Conservation (phyloP, 2,888 invertebrate species). For the Diogma glabrata region DNA sequence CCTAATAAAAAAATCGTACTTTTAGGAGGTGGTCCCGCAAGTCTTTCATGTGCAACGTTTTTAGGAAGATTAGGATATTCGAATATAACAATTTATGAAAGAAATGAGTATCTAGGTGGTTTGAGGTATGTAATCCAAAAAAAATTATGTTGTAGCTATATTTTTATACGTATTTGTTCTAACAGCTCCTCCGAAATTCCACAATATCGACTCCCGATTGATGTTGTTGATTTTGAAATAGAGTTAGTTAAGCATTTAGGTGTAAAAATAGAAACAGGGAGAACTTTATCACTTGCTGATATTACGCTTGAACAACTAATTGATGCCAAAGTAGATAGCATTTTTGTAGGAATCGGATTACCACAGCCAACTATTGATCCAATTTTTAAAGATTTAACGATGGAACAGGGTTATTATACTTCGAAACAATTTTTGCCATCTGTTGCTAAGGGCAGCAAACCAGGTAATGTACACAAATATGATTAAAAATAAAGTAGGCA, state of each 20-base stretch:
- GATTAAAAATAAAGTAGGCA: no score
- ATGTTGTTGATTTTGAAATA: conserved; percentile 88
- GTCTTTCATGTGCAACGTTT: conserved; percentile 92
- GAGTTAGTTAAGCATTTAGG: conserved; percentile 84
- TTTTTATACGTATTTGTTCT: not conserved
- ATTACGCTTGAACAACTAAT: conserved; percentile 61
- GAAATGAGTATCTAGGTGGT: conserved; percentile 75
- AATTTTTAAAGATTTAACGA: conserved; percentile 61
- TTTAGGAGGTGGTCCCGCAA: conserved; percentile 92
- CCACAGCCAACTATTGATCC: conserved; percentile 78
- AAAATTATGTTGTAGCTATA: no score
- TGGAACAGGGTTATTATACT: conserved; percentile 82
- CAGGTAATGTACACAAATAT: no score
- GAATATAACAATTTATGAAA: conserved; percentile 86
- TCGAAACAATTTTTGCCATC: conserved; percentile 87
- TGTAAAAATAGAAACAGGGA: conserved; percentile 70
- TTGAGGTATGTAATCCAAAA: conserved; percentile 60
- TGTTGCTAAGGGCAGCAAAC: conserved; percentile 82
- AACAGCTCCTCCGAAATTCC: conserved; percentile 89
- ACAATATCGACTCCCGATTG: conserved; percentile 87
- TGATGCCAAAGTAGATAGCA: conserved; percentile 56
- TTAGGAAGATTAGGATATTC: conserved; percentile 86
- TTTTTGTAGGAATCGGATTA: conserved; percentile 80
- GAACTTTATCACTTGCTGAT: conserved; percentile 57
- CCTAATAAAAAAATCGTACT: conserved; percentile 58